A percentile compares a stretch with the other conserved stretches of the same genome.
phyloP scores from a whole-genome alignment of 2,797 vertebrate genomes.

The Momotus momota region DNA sequence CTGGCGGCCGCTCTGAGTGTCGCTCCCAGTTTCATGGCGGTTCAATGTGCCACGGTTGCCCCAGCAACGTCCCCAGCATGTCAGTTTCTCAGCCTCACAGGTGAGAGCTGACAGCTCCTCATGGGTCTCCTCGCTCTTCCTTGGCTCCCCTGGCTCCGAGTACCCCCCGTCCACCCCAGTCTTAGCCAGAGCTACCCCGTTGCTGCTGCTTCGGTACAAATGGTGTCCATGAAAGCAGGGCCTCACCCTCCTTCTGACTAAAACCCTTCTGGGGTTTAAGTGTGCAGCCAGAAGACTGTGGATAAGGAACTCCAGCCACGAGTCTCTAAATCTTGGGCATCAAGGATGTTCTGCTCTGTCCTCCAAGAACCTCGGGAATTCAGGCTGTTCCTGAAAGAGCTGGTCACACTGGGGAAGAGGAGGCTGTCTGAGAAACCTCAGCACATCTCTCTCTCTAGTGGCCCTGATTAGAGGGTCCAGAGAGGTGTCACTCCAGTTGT shows the following conservation, averaged over 20 bases:
- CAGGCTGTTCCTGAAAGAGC: neutral
- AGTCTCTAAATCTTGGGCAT: neutral
- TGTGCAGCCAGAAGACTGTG: neutral
- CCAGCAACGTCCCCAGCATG: no score
- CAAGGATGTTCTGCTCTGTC: neutral
- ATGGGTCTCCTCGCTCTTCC: no score
- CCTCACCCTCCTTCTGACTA: neutral
- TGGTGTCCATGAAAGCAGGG: neutral
- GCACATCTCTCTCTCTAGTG: neutral
- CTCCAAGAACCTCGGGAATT: neutral
- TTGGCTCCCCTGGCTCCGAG: no score
- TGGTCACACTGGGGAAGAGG: neutral
- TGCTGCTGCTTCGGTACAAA: neutral
- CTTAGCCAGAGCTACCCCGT: no score
- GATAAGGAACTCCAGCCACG: neutral
- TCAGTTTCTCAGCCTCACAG: no score
- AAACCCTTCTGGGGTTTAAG: neutral
- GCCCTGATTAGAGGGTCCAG: neutral
- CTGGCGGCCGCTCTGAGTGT: no score
- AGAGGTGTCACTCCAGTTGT: neutral
- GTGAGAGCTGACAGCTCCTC: no score
- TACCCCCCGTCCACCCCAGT: no score
- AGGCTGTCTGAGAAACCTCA: neutral
- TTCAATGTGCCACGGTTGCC: no score
- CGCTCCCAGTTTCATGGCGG: no score